Evolutionary conservation across 2,888 invertebrate genomes (phyloP).

Genomic region (Exephanes ischioxanthus): DNA sequence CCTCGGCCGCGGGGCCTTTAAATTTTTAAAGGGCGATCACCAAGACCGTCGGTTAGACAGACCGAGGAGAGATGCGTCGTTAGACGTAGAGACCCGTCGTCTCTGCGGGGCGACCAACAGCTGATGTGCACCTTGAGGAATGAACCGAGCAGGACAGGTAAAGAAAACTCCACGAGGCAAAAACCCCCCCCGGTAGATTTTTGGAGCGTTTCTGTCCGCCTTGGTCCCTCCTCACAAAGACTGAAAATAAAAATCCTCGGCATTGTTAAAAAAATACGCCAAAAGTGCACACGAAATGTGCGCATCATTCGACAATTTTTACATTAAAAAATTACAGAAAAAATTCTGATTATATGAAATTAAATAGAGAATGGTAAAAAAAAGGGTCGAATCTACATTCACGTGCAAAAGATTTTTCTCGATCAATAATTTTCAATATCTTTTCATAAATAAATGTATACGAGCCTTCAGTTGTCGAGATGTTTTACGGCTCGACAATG

Average conservation of each 20-base stretch:
- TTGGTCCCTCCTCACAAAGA: background rate
- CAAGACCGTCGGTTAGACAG: conserved; percentile 34
- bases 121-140: conserved; percentile 73
- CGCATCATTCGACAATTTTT: background rate
- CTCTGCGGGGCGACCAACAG: conserved; percentile 72
- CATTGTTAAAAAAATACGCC: too few relatives aligned
- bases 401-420: too few relatives aligned
- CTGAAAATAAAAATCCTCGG: background rate
- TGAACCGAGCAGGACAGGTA: conserved; percentile 58
- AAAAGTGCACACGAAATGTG: background rate
- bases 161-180: conserved; percentile 50
- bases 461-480: background rate
- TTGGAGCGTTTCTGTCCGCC: background rate
- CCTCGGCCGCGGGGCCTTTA: conserved; percentile 74
- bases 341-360: background rate
- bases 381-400: too few relatives aligned
- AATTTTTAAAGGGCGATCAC: conserved; percentile 79
- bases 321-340: background rate
- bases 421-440: too few relatives aligned
- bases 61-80: conserved; percentile 23
- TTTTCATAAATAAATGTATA: too few relatives aligned
- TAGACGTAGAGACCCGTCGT: conserved; percentile 24
- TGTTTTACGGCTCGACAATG: background rate
- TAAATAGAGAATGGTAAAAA: too few relatives aligned
- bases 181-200: conserved; percentile 16